phyloP scores from a whole-genome alignment of 1,140 invertebrate genomes.

The Drosophila miranda region DNA sequence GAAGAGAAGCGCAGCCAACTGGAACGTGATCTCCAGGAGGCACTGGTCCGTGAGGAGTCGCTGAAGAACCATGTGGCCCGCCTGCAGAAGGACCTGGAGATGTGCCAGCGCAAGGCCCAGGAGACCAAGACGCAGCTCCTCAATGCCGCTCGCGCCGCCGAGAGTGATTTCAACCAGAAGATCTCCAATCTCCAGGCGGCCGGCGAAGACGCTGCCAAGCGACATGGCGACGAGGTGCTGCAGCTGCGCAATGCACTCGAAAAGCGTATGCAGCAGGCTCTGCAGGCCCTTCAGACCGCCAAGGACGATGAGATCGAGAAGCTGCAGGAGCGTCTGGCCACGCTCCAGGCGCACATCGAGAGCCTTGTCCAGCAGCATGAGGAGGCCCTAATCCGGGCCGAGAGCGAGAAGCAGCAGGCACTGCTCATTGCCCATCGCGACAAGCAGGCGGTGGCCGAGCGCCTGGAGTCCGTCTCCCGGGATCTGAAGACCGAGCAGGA shows the following conservation, averaged over 20 bases:
- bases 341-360: slow-evolving; percentile 89
- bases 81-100: slow-evolving; percentile 89
- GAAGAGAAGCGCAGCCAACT: slow-evolving; percentile 88
- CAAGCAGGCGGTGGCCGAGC: slow-evolving; percentile 91
- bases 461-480: slow-evolving; percentile 87
- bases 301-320: slow-evolving; percentile 90
- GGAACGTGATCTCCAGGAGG: slow-evolving; percentile 90
- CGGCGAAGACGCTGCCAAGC: slow-evolving; percentile 88
- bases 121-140: slow-evolving; percentile 88
- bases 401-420: slow-evolving; percentile 95
- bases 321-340: slow-evolving; percentile 88
- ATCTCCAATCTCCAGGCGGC: slow-evolving; percentile 88
- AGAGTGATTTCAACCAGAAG: slow-evolving; percentile 90
- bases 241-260: slow-evolving; percentile 88
- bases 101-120: slow-evolving; percentile 87
- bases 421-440: slow-evolving; percentile 93
- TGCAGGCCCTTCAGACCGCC: slow-evolving; percentile 88
- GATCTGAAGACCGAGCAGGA: slow-evolving; percentile 89
- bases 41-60: slow-evolving; percentile 89
- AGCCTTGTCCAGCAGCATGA: slow-evolving; percentile 92
- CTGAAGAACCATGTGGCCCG: slow-evolving; percentile 87
- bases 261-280: slow-evolving; percentile 88
- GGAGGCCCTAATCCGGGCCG: slow-evolving; percentile 90
- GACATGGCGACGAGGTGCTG: slow-evolving; percentile 91
- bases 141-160: slow-evolving; percentile 88